A percentile compares a stretch with the other conserved stretches of the same genome.
These are phyloP conservation scores for Parascotia fuliginaria DNA, from an alignment of 2,888 invertebrate species.

Conservation along the genomic window DNA sequence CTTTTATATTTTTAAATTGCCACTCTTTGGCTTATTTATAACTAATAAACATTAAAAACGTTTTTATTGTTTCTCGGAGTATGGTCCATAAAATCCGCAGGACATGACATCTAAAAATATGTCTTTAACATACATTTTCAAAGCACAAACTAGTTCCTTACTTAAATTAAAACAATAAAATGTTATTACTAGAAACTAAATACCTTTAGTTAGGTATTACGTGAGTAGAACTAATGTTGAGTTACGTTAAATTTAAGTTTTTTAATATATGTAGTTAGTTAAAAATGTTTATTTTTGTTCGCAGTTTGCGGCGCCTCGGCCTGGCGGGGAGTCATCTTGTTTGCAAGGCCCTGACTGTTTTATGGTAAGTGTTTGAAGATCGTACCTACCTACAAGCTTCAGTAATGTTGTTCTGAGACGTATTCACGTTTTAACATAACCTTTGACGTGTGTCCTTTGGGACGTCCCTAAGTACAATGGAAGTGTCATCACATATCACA, in stretches of 20 bases:
- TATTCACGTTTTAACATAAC: background rate
- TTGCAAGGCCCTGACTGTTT: slow-evolving; percentile 90
- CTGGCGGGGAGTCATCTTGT: slow-evolving; percentile 88
- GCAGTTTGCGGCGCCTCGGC: slow-evolving; percentile 88
- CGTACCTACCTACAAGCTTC: background rate
- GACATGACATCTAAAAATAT: slow-evolving; percentile 12
- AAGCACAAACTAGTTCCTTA: slow-evolving; percentile 12
- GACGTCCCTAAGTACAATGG: too few species aligned
- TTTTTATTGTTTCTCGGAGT: slow-evolving; percentile 16
- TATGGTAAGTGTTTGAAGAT: slow-evolving; percentile 85
- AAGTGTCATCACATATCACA: too few species aligned
- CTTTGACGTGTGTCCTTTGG: too few species aligned
- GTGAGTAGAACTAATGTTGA: slow-evolving; percentile 11
- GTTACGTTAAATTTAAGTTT: slow-evolving; percentile 14
- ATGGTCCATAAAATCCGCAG: slow-evolving; percentile 15
- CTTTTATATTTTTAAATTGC: slow-evolving; percentile 1
- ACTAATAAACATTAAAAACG: slow-evolving; percentile 6
- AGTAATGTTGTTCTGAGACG: background rate
- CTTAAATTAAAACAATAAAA: slow-evolving; percentile 21
- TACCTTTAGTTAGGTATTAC: slow-evolving; percentile 16
- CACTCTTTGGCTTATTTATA: slow-evolving; percentile 2
- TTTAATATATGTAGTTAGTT: slow-evolving; percentile 35
- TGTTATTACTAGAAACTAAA: slow-evolving; percentile 27
- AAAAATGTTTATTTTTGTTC: slow-evolving; percentile 77
- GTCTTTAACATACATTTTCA: slow-evolving; percentile 16